Evolutionary conservation across 1,140 invertebrate genomes (phyloP), one percentile per base, ranked within the genome.

Genomic region (Ostrea denselamellosa): DNA sequence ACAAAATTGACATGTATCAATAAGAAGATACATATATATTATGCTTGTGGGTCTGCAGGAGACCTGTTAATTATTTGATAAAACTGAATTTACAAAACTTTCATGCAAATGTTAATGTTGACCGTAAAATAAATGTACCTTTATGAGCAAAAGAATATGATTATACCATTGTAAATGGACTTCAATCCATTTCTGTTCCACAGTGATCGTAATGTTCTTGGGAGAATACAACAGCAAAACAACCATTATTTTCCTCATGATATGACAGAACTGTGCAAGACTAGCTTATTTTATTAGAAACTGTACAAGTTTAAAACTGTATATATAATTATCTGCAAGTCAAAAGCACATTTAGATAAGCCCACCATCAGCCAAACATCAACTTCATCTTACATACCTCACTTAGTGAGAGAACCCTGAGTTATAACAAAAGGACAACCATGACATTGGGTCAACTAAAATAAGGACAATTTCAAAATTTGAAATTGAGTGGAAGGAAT

Each of bases 331-430:
- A 14, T 77, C 68, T 17, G 68, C 68, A 12, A 34, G 14, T 77
- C 28, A 34, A 77, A 77, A 77, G 68, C 68, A 77, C 25, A 10
- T 9, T 77, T 28, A 28, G 12, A 28, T 34, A 77, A 77, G 68
- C 68, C 68, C 68, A 34, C 68, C 68, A 77, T 77, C 68, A 77
- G 17, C 17, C n/a, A n/a, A 62, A n/a, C 56, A n/a, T 22, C 3
- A 28, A 22, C 34, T 17, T 28, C 25, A 83, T 34, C 19, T 83
- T 83, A 83, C 82, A 19, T 83, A 83, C 82, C 82, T 19, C 22
- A 22, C 53, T 52, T 52, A 83, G 8, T 83, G 82, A 51, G 19
- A 83, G 44, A 83, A 83, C 53, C 82, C 82, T 83, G 19, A 17
- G n/a, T 22, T 53, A 22, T 54, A 54, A 85, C 56, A 65, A 25